Percentiles rank a stretch among this genome's conserved stretches.
These are phyloP conservation scores for Meghimatium bilineatum DNA, from an alignment of 2,888 invertebrate genomes.

Conservation along the genomic window DNA sequence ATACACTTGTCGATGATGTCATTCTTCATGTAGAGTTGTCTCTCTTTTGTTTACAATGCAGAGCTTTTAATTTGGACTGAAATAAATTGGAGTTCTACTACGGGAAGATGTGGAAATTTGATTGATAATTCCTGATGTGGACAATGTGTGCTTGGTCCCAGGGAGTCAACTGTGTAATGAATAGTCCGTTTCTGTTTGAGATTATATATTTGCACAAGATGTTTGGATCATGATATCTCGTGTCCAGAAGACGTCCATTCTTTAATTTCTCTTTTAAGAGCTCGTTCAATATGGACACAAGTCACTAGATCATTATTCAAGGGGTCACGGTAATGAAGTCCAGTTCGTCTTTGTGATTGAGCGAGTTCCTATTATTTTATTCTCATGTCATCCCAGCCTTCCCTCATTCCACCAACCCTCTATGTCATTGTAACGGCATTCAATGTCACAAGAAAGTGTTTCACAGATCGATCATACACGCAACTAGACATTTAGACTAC, in stretches of 20 bases:
- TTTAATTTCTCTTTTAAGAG: not conserved
- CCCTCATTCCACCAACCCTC: not conserved
- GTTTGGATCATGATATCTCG: not conserved
- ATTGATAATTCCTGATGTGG: not conserved
- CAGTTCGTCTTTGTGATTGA: not conserved
- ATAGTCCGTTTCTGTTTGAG: not conserved
- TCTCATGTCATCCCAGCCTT: not conserved
- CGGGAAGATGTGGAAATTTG: no score
- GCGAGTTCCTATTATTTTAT: not conserved
- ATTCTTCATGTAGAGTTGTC: no score
- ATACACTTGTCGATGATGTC: no score
- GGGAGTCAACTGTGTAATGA: not conserved
- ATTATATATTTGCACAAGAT: not conserved
- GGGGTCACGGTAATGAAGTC: not conserved
- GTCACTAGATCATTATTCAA: not conserved
- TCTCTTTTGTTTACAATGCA: no score
- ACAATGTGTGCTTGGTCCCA: not conserved
- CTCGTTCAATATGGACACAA: not conserved
- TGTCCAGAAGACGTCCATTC: not conserved
- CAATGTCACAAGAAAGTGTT: no score
- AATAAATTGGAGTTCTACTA: no score
- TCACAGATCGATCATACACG: no score
- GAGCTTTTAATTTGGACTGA: no score
- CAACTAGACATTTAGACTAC: no score
- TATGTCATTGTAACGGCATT: no score